These are phyloP conservation scores for Indicator maculatus DNA, from an alignment of 2,113 vertebrate genomes.

Conservation along the genomic window DNA sequence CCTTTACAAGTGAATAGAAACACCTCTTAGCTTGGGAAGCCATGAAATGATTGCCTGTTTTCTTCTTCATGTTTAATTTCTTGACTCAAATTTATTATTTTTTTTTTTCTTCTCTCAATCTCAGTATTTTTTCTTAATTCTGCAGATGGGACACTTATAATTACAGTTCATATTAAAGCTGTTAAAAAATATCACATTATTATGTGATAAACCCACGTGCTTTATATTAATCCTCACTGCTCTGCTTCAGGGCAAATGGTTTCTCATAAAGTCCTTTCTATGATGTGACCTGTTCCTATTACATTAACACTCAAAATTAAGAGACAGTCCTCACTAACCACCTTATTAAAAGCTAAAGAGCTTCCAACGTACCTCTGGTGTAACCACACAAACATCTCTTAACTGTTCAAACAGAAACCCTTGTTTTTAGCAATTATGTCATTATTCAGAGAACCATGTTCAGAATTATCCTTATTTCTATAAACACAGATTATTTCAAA, in stretches of 20 bases:
- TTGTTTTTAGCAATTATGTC: neutral
- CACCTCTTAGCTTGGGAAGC: neutral
- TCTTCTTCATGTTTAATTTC: constrained; percentile 32
- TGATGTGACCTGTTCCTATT: neutral
- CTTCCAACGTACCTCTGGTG: neutral
- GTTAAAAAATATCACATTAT: constrained; percentile 16
- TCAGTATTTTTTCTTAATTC: constrained; percentile 33
- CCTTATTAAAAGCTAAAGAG: neutral
- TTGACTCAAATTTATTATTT: constrained; percentile 26
- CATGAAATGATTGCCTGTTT: constrained; percentile 25
- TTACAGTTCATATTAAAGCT: constrained; percentile 43
- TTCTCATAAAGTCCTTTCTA: constrained; percentile 26
- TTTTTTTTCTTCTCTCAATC: constrained; percentile 8
- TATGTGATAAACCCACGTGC: neutral
- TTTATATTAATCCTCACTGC: constrained; percentile 45
- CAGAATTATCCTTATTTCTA: neutral
- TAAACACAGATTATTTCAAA: neutral
- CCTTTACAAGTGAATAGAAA: neutral
- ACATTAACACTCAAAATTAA: constrained; percentile 28
- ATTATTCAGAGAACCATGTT: neutral
- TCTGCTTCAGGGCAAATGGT: constrained; percentile 40
- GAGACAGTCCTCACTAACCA: neutral
- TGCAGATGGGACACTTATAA: constrained; percentile 42
- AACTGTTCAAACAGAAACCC: neutral
- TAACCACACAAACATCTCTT: neutral